Base-by-base conservation (phyloP, 2,113 vertebrate genomes). In the Pygoscelis adeliae region DNA sequence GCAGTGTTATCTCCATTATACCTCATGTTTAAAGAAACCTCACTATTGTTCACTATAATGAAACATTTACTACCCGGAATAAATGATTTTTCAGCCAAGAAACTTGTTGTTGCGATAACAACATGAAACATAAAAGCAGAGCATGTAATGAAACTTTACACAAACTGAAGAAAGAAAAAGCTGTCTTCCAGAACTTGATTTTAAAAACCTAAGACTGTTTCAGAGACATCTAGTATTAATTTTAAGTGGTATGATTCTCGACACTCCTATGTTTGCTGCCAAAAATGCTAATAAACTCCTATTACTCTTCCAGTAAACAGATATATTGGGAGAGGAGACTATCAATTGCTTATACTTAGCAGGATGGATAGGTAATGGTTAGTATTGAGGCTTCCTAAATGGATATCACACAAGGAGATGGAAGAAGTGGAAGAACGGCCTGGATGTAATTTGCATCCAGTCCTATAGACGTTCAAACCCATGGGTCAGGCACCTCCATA, bases 21-120 rank as follows among this genome's bases (percentile, higher is more conserved):
- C 7, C 29, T 62, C 72, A 42, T 10, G 44, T 46, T 92, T 65
- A 88, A 90, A 90, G 67, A 87, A 84, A 72, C 18, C 58, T 52
- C 34, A 66, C 66, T 92, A 79, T 95, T 91, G 90, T 91, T 93
- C 93, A 87, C 19, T 71, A 27, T 30, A 87, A 69, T 25, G 59
- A 92, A 96, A 88, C 18, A 91, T 72, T 89, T 92, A 56, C 80
- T 63, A 65, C 50, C 53, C 10, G 3, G 76, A 95, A 96, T 62
- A 91, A 87, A 90, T 50, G 1, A 86, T 80, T 95, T 89, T 95
- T 90, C 69, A 83, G 95, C 91, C 67, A 96, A 90, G 79, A 92
- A 91, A 61, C 66, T 87, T 72, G n/a, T 65, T 77, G 20, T 69
- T 93, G 52, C 5, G 5, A 89, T 46, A 93, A 82, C 62, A 97